Conservation (phyloP, 2,797 vertebrate genomes). For the Astyanax mexicanus region DNA sequence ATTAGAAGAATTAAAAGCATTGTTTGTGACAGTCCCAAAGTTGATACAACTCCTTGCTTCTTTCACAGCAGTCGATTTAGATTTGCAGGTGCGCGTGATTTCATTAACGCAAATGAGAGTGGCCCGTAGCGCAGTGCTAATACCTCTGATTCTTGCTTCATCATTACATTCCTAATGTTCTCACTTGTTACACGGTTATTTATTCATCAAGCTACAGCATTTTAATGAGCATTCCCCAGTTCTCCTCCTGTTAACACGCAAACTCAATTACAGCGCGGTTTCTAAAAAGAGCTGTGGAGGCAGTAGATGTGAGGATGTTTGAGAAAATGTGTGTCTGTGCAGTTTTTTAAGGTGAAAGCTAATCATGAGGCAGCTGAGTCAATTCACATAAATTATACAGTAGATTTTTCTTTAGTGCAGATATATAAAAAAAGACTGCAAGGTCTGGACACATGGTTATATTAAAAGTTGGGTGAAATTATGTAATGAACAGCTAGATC, state of each 20-base stretch:
- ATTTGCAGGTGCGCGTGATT: not conserved
- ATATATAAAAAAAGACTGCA: too few species aligned
- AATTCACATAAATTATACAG: not conserved
- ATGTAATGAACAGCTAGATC: too few species aligned
- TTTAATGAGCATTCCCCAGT: constrained; percentile 60
- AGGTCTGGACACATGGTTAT: too few species aligned
- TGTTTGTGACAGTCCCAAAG: not conserved
- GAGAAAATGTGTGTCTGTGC: not conserved
- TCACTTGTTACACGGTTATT: constrained; percentile 65
- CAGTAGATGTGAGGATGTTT: not conserved
- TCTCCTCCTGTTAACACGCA: constrained; percentile 60
- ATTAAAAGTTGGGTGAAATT: too few species aligned
- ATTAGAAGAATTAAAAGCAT: too few species aligned
- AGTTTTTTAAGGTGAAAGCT: not conserved
- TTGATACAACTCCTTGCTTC: not conserved
- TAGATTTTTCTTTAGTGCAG: not conserved
- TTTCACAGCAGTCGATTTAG: not conserved
- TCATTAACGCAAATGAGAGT: constrained; percentile 31
- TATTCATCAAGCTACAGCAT: constrained; percentile 56
- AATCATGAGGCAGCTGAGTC: not conserved
- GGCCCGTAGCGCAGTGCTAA: constrained; percentile 35
- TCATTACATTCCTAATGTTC: constrained; percentile 62
- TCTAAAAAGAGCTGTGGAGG: constrained; percentile 29
- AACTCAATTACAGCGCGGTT: constrained; percentile 58
- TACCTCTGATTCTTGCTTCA: constrained; percentile 53